Conservation (phyloP, 2,113 vertebrate species). For the Passer domesticus region DNA sequence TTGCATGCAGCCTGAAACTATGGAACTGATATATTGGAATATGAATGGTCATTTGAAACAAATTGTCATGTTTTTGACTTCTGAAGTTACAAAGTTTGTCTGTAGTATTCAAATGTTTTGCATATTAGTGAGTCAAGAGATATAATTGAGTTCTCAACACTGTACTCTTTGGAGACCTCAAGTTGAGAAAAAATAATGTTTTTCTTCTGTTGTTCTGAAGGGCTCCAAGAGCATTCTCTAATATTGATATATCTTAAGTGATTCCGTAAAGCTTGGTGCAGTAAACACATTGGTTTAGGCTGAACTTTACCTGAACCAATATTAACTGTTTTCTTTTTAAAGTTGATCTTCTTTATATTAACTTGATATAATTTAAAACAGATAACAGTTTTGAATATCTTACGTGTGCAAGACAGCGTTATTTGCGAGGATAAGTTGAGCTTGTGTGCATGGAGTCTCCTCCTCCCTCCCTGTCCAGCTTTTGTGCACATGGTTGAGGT, state of each 20-base stretch:
- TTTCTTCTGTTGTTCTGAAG: background rate
- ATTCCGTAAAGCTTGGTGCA: background rate
- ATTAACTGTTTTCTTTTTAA: background rate
- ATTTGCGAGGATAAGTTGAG: background rate
- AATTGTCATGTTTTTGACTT: background rate
- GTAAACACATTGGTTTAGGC: background rate
- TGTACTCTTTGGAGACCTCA: background rate
- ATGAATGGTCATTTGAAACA: background rate
- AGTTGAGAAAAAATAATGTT: background rate
- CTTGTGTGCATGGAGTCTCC: rapidly evolving
- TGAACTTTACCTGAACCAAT: background rate
- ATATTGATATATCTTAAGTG: background rate
- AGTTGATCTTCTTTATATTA: background rate
- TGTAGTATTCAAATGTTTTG: background rate
- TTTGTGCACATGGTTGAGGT: background rate
- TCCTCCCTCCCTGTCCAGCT: background rate
- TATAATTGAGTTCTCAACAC: background rate
- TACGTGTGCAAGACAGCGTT: background rate
- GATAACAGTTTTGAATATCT: background rate
- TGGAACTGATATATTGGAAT: background rate
- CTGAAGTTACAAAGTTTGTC: background rate
- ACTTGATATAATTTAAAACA: background rate
- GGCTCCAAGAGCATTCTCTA: background rate
- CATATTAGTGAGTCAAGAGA: background rate
- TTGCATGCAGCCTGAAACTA: background rate